Percentiles rank a stretch among this genome's conserved stretches.
phyloP scores from a whole-genome alignment of 2,113 vertebrate genomes.

The Podilymbus podiceps region DNA sequence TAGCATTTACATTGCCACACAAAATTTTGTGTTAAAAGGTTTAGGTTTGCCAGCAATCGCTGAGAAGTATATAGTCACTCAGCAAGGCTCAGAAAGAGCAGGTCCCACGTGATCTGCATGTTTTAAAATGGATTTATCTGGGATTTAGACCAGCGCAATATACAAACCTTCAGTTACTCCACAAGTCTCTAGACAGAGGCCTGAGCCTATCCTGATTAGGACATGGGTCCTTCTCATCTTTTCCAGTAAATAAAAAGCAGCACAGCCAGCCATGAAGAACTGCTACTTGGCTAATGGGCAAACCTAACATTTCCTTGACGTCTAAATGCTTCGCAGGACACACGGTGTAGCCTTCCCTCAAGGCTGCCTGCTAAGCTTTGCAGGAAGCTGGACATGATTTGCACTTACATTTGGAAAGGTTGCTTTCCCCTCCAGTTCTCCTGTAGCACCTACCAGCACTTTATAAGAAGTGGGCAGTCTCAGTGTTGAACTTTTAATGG shows the following conservation, averaged over 20 bases:
- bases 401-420: not conserved
- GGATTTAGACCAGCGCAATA: not conserved
- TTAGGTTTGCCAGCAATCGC: constrained; percentile 33
- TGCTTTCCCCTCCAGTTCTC: not conserved
- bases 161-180: not conserved
- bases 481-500: not conserved
- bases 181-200: not conserved
- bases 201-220: not conserved
- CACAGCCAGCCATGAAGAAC: not conserved
- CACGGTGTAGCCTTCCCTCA: not conserved
- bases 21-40: constrained; percentile 37
- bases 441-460: not conserved
- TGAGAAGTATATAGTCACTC: constrained; percentile 3
- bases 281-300: not conserved
- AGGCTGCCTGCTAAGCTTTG: not conserved
- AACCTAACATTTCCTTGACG: not conserved
- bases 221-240: not conserved
- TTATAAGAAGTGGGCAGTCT: not conserved
- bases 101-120: constrained; percentile 45
- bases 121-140: not conserved
- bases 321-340: not conserved
- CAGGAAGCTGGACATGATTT: not conserved
- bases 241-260: not conserved
- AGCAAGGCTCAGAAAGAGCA: constrained; percentile 65
- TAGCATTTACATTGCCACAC: constrained; percentile 15